These are phyloP conservation scores for Cyphomyrus plagiostoma DNA, from an alignment of 2,113 vertebrate genomes.

Conservation along the genomic window DNA sequence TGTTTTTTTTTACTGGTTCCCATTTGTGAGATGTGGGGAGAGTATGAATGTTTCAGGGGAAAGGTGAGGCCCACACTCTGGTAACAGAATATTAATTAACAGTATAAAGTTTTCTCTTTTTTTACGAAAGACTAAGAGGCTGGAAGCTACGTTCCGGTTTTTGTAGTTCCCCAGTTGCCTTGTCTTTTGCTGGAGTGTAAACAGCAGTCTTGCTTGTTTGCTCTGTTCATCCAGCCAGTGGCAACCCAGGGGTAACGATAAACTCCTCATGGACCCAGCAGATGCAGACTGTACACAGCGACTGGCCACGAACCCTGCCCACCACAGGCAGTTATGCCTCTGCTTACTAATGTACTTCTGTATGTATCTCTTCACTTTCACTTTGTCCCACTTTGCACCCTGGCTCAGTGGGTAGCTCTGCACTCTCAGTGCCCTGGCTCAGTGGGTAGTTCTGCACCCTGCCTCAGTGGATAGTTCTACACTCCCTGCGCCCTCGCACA, in stretches of 20 bases:
- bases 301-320: background rate
- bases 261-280: background rate
- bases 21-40: background rate
- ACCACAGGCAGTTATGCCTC: background rate
- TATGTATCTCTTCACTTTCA: background rate
- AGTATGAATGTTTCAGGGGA: background rate
- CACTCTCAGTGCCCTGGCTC: background rate
- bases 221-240: background rate
- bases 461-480: no score
- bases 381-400: background rate
- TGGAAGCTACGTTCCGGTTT: background rate
- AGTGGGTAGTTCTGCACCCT: no score
- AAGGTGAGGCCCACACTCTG: background rate
- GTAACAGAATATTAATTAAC: background rate
- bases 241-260: background rate
- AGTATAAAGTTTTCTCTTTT: background rate
- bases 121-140: background rate
- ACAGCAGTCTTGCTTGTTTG: background rate
- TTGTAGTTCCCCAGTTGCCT: background rate
- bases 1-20: background rate
- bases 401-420: background rate
- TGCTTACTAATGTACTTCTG: background rate
- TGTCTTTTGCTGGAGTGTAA: background rate
- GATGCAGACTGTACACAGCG: background rate
- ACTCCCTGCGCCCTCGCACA: no score